Base-by-base conservation (phyloP, 2,888 invertebrate species). In the Escarpia spicata region DNA sequence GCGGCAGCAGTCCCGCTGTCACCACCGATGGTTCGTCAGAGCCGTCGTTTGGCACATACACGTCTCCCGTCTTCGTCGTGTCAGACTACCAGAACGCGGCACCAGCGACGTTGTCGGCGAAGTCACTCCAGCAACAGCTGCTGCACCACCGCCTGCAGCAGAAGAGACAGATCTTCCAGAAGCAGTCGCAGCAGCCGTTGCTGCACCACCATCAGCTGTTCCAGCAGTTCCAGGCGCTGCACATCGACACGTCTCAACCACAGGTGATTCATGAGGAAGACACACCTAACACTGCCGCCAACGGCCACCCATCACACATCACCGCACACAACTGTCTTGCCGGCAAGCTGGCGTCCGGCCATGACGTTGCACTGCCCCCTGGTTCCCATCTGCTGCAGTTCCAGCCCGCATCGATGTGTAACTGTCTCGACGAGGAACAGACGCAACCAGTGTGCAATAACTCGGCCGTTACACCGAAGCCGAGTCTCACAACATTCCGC, bases 101-200 rank as follows among this genome's bases (percentile, higher is more conserved):
- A n/a, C 43, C 93, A 8, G 92, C 45, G 37, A 91, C 43, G 26
- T 44, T 43, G 26, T 75, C 58, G 92, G 60, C 93, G 44, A 94
- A 94, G 37, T 95, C 95, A 15, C 97, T 98, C 91, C 98, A 98
- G 95, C 98, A 97, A 93, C 97, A 98, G 94, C 97, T 98, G 92
- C 97, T 98, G 97, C 98, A 98, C 95, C 98, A 98, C 95, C 97
- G 98, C 92, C 97, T 96, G 90, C 98, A 98, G 96, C 98, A 98
- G 96, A 98, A 98, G 96, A 97, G 98, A 2, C 98, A 98, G 96
- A 97, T 98, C 92, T 97, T 98, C 92, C 98, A 98, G 96, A 98
- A 98, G 95, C 98, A 98, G 96, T 98, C 98, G 95, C 95, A 94
- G 75, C 44, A 37, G 58, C 91, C 91, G 45, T 19, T 44, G 75